Conservation (phyloP, 2,797 vertebrate genomes). For the Paratrypauchen microcephalus region DNA sequence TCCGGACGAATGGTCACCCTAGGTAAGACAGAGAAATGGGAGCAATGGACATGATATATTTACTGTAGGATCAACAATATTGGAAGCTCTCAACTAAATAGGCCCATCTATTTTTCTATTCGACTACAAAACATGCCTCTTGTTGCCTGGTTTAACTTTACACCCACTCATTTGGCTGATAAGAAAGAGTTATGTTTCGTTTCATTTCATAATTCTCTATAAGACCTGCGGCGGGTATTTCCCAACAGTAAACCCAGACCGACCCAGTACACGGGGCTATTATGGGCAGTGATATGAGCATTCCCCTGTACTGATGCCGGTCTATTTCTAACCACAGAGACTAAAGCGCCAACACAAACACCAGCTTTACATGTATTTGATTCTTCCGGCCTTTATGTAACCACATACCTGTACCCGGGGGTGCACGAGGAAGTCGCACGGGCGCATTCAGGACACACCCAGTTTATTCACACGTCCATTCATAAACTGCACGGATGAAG, state of each 20-base stretch:
- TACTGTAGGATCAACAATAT: too few species aligned
- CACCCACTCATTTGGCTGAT: not conserved
- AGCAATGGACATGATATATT: too few species aligned
- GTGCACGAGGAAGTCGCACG: constrained; percentile 7
- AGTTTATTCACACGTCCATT: constrained; percentile 50
- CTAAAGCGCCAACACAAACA: constrained; percentile 7
- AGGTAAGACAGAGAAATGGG: too few species aligned
- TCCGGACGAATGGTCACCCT: too few species aligned
- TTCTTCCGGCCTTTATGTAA: constrained; percentile 30
- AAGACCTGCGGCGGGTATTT: not conserved
- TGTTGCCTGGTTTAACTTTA: not conserved
- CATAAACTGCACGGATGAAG: constrained; percentile 51
- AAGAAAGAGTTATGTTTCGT: not conserved
- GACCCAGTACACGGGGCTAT: not conserved
- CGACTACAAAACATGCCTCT: not conserved
- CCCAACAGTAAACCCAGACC: not conserved
- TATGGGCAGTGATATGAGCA: not conserved
- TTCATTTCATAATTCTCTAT: not conserved
- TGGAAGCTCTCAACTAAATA: too few species aligned
- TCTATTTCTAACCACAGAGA: not conserved
- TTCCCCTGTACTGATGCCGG: not conserved
- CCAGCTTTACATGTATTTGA: constrained; percentile 20
- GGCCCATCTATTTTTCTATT: not conserved
- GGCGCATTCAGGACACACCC: constrained; percentile 51
- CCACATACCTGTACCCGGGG: not conserved